Conservation (phyloP, 1,140 invertebrate species). For the Steinernema khuongi region DNA sequence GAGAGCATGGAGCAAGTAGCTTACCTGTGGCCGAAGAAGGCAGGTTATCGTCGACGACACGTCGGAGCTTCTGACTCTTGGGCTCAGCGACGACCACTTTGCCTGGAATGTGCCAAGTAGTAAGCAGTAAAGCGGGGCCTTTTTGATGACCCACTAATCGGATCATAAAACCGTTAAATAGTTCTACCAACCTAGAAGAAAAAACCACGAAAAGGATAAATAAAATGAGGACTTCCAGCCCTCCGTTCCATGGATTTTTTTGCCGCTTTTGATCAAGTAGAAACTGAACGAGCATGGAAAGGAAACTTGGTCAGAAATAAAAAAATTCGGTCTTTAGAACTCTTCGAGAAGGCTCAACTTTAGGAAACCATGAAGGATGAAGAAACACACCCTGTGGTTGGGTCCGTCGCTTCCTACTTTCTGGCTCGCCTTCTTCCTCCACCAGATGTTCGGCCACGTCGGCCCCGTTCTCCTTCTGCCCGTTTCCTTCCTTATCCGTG, state of each 20-base stretch:
- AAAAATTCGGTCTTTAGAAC: too few relatives aligned
- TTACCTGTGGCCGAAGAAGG: not conserved
- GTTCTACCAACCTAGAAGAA: not conserved
- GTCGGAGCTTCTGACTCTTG: not conserved
- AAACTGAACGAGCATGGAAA: too few relatives aligned
- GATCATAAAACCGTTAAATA: not conserved
- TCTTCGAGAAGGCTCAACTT: too few relatives aligned
- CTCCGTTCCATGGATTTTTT: too few relatives aligned
- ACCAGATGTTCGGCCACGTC: not conserved
- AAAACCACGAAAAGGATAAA: too few relatives aligned
- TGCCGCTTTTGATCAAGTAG: too few relatives aligned
- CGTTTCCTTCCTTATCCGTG: not conserved
- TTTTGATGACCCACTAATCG: too few relatives aligned
- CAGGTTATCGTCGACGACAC: not conserved
- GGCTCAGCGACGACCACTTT: not conserved
- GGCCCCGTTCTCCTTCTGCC: not conserved
- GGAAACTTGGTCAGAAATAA: too few relatives aligned
- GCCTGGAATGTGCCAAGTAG: not conserved
- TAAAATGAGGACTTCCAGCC: too few relatives aligned
- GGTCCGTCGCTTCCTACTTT: not conserved
- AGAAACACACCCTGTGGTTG: not conserved
- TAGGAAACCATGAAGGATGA: too few relatives aligned
- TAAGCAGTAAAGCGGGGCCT: too few relatives aligned
- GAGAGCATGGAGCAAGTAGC: not conserved
- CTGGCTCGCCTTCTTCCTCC: not conserved